Evolutionary conservation across 2,797 vertebrate species (phyloP).

Genomic region (Rhinella marina): DNA sequence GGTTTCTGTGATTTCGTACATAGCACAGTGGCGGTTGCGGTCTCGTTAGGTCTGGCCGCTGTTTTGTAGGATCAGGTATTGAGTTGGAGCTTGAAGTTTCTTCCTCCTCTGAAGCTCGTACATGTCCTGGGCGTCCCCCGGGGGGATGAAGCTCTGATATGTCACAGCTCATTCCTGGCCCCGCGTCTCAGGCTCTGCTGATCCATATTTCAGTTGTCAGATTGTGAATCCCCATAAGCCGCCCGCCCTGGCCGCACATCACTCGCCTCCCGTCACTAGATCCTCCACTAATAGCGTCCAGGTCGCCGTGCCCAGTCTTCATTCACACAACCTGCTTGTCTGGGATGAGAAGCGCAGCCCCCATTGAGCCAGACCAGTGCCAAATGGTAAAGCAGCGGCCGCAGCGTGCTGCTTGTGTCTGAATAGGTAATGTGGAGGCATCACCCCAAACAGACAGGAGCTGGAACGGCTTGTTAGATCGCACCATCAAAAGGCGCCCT

Average conservation of each 20-base stretch:
- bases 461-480: constrained; percentile 98
- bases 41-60: too few relatives aligned
- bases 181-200: constrained; percentile 76
- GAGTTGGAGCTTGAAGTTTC: background rate
- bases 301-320: constrained; percentile 83
- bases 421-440: constrained; percentile 95
- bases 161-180: constrained; percentile 80
- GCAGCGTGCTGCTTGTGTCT: constrained; percentile 91
- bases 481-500: constrained; percentile 96
- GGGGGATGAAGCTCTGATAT: constrained; percentile 77
- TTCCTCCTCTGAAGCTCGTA: background rate
- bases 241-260: constrained; percentile 84
- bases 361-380: constrained; percentile 85
- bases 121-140: constrained; percentile 64
- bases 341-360: constrained; percentile 83
- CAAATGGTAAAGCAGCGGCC: constrained; percentile 83
- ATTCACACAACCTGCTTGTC: constrained; percentile 85
- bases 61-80: background rate
- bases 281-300: constrained; percentile 85
- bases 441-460: constrained; percentile 92
- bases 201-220: constrained; percentile 78
- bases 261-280: constrained; percentile 77
- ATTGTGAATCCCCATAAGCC: constrained; percentile 78
- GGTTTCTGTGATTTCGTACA: too few relatives aligned
- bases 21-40: too few relatives aligned